Evolutionary conservation across 92 coral and sea anemone genomes (phyloP), one percentile per base, ranked within the genome.

Genomic region (Parazoanthus swiftii): DNA sequence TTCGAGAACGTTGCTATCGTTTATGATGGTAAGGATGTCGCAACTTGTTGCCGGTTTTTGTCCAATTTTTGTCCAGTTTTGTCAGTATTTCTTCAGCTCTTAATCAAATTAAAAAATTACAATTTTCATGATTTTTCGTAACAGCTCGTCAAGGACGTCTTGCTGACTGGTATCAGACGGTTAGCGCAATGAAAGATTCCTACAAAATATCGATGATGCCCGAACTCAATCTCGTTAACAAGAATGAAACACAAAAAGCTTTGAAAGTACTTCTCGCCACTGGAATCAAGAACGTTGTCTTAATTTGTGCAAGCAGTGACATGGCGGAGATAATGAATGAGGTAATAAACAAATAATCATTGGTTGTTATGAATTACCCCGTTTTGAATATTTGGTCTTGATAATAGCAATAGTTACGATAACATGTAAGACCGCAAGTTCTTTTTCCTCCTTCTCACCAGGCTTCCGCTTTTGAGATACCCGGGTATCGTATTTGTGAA

Each of bases 171-270:
- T 95, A 91, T 78, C 91, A 88, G 74, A 54, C 90, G 25, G 29
- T 89, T 18, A 95, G 94, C 65, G 75, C 80, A 15, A 68, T 81
- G 42, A 92, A 92, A 25, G 89, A 88, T 18, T 86, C 88, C 33
- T 95, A 92, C 88, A 81, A 89, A 70, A 91, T 95, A 51, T 88
- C 88, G 16, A 88, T 97, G 94, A 95, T 97, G 92, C 98, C 99
- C 13, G 97, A 91, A 73, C 95, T 97, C 3, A 38, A 88, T 63
- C 82, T 97, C 35, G 67, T 80, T 26, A 84, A 94, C 90, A 89
- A 75, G 74, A 79, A 29, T 8, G 63, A 90, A 74, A 82, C 89
- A 7, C 76, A 70, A 26, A 39, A 77, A 5, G 87, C 96, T 4
- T 80, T 95, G 26, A 92, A 51, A 73, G 76, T 73, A 6, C 77